These are phyloP conservation scores for Smittia sp. DNA, from an alignment of 2,888 invertebrate species.

Conservation along the genomic window DNA sequence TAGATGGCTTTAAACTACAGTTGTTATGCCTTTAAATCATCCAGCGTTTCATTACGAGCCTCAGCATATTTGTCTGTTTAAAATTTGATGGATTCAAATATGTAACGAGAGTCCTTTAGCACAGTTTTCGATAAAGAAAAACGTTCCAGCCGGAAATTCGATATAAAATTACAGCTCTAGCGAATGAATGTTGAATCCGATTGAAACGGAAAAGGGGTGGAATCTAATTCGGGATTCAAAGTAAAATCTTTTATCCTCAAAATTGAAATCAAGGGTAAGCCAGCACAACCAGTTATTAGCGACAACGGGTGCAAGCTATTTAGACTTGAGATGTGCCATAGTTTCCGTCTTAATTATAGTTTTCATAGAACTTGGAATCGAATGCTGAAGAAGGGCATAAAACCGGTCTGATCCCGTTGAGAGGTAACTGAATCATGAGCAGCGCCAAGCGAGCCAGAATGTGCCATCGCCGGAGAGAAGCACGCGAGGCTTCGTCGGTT, in stretches of 20 bases:
- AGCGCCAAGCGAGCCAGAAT: slow-evolving; percentile 11
- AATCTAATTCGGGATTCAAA: background rate
- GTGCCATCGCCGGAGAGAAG: slow-evolving; percentile 14
- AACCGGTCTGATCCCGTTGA: background rate
- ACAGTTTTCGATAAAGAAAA: background rate
- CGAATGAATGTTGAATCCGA: slow-evolving; percentile 8
- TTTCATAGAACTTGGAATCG: slow-evolving; percentile 6
- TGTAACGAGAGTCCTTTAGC: too few species aligned
- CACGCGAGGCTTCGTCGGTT: slow-evolving; percentile 3
- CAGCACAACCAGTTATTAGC: slow-evolving; percentile 33
- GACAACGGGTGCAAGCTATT: slow-evolving; percentile 39
- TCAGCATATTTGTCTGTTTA: too few species aligned
- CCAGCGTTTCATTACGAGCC: too few species aligned
- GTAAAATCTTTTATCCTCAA: background rate
- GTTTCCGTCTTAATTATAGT: slow-evolving; percentile 40
- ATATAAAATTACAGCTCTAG: slow-evolving; percentile 34
- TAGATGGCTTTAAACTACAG: too few species aligned
- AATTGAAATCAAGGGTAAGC: slow-evolving; percentile 24
- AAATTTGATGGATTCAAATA: too few species aligned
- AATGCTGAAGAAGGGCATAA: slow-evolving; percentile 5
- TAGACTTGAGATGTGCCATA: slow-evolving; percentile 21
- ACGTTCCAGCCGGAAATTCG: slow-evolving; percentile 32
- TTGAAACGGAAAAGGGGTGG: slow-evolving; percentile 29
- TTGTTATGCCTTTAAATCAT: too few species aligned
- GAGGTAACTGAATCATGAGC: slow-evolving; percentile 27